Evolutionary conservation across 2,797 vertebrate genomes (phyloP).

Genomic region (Sparus aurata): DNA sequence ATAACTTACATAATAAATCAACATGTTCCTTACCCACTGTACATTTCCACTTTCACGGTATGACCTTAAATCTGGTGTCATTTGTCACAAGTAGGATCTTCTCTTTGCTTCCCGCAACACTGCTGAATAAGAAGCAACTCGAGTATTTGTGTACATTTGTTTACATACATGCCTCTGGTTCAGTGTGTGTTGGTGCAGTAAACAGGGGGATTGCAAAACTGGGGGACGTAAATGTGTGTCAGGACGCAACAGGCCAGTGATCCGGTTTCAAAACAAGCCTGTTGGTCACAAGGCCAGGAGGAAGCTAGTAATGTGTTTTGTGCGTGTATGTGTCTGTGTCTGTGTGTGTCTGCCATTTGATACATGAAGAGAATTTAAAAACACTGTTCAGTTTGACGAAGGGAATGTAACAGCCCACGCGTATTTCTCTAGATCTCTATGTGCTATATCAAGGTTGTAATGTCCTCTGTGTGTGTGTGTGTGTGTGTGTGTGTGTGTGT

Average conservation of each 20-base stretch:
- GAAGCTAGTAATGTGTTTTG: conserved; percentile 1
- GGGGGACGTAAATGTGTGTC: conserved; percentile 44
- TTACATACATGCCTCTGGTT: conserved; percentile 6
- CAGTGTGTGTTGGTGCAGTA: conserved; percentile 37
- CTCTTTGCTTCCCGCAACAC: background rate
- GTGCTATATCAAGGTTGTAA: conserved; percentile 11
- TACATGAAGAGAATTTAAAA: conserved; percentile 33
- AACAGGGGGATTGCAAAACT: conserved; percentile 75
- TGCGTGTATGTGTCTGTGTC: conserved; percentile 3
- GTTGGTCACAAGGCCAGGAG: conserved; percentile 53
- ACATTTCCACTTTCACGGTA: background rate
- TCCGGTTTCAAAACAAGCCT: conserved; percentile 79
- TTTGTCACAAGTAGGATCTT: too few species aligned
- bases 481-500: background rate
- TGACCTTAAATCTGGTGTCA: background rate
- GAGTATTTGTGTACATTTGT: conserved; percentile 35
- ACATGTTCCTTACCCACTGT: background rate
- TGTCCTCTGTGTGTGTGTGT: background rate
- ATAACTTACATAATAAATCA: background rate
- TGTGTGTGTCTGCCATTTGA: conserved; percentile 16
- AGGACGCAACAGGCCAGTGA: conserved; percentile 8
- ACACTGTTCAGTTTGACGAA: conserved; percentile 29
- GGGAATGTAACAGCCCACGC: background rate
- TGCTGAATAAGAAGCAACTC: background rate
- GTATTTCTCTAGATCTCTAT: conserved; percentile 4